phyloP scores from a whole-genome alignment of 1,140 invertebrate genomes.

The Hesperophylax magnus region DNA sequence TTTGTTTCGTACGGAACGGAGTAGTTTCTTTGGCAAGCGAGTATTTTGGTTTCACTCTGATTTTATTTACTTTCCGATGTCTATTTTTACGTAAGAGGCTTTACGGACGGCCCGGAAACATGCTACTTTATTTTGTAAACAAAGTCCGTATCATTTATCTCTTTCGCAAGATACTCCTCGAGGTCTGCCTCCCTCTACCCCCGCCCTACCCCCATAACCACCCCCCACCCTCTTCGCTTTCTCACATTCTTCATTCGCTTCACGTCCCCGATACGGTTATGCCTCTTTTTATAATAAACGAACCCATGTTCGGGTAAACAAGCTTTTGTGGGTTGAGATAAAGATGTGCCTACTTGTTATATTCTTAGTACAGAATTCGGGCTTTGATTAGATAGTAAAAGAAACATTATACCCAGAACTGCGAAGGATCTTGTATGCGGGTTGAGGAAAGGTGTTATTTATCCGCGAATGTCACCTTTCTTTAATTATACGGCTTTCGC shows the following conservation, averaged over 20 bases:
- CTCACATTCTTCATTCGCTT: background rate
- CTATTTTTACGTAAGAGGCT: slow-evolving; percentile 9
- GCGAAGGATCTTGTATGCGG: no score
- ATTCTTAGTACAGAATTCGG: no score
- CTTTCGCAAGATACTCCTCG: slow-evolving; percentile 4
- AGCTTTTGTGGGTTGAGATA: no score
- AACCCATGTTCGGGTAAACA: background rate
- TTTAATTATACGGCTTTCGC: no score
- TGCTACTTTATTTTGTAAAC: slow-evolving; percentile 33
- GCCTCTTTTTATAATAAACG: slow-evolving; percentile 12
- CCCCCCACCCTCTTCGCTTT: background rate
- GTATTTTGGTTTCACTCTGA: slow-evolving; percentile 11
- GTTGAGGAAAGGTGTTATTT: no score
- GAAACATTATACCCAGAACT: no score
- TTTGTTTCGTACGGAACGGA: background rate
- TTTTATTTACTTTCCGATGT: slow-evolving; percentile 32
- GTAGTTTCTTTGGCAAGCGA: background rate
- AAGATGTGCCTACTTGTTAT: no score
- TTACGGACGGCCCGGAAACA: slow-evolving; percentile 10
- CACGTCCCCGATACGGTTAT: slow-evolving; percentile 13
- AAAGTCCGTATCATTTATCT: slow-evolving; percentile 31
- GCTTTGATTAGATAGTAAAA: no score
- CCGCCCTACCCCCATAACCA: background rate
- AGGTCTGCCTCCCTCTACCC: background rate
- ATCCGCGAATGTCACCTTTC: no score